A percentile compares a stretch with the other conserved stretches of the same genome.
Evolutionary conservation across 2,113 vertebrate species (phyloP).

Genomic region (Tinamus guttatus): DNA sequence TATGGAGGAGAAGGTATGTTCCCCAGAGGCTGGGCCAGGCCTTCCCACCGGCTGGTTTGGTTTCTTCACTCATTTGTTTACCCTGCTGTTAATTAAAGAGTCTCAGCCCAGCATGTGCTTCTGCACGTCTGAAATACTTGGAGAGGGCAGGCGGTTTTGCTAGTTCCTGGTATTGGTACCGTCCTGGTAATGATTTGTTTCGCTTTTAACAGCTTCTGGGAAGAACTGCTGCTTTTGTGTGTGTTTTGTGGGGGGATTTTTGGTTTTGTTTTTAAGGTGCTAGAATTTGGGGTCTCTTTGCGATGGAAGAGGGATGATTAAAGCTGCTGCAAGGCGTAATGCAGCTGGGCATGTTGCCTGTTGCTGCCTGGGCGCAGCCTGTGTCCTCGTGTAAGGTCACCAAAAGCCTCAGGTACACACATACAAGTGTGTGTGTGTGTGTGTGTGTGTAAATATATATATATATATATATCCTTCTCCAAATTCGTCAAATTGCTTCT

Average conservation of each 20-base stretch:
- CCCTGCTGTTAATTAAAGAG: neutral
- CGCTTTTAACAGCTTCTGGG: neutral
- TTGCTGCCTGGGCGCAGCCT: neutral
- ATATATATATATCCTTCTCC: no score
- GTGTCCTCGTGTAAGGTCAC: neutral
- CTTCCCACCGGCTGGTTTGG: neutral
- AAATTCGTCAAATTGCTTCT: no score
- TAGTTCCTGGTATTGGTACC: neutral
- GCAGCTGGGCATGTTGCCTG: neutral
- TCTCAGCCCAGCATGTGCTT: neutral
- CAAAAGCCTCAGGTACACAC: no score
- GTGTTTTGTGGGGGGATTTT: no score
- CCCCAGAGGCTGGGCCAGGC: neutral
- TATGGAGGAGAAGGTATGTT: neutral
- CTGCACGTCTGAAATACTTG: neutral
- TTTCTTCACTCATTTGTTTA: neutral
- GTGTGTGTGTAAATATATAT: no score
- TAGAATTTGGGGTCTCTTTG: neutral
- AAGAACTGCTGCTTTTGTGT: no score
- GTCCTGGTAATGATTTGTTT: neutral
- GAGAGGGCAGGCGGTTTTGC: neutral
- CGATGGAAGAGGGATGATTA: neutral
- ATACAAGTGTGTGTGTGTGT: no score
- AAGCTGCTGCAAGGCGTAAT: neutral
- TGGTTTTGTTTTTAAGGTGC: neutral